These are phyloP conservation scores for Phyto melanocephala DNA, from an alignment of 2,888 invertebrate species.

Conservation along the genomic window DNA sequence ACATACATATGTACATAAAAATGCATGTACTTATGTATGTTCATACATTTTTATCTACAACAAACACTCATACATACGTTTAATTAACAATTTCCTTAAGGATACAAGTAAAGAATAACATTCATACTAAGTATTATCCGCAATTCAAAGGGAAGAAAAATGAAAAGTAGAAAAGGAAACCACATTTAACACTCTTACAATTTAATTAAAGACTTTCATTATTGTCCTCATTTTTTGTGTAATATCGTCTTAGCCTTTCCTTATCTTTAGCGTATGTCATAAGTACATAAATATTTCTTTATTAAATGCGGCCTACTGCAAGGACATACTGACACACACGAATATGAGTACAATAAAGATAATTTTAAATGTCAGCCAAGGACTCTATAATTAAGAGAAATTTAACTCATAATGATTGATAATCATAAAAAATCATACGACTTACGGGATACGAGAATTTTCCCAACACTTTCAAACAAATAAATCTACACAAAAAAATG, in stretches of 20 bases:
- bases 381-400: slow-evolving; percentile 47
- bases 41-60: neutral
- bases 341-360: slow-evolving; percentile 1
- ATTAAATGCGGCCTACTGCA: neutral
- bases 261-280: neutral
- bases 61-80: neutral
- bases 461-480: slow-evolving; percentile 6
- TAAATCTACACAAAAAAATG: slow-evolving; percentile 24
- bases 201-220: slow-evolving; percentile 53
- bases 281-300: neutral
- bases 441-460: slow-evolving; percentile 2
- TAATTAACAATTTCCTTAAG: slow-evolving; percentile 42
- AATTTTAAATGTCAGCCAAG: slow-evolving; percentile 38
- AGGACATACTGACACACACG: slow-evolving; percentile 2
- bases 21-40: no score
- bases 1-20: neutral
- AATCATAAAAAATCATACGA: slow-evolving; percentile 38
- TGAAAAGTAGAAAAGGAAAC: slow-evolving; percentile 16
- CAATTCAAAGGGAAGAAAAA: slow-evolving; percentile 20
- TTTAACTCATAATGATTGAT: slow-evolving; percentile 53
- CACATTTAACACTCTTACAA: slow-evolving; percentile 51
- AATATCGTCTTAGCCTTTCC: slow-evolving; percentile 1
- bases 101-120: neutral
- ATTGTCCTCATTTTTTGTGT: slow-evolving; percentile 9
- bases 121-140: neutral